phyloP scores from a whole-genome alignment of 2,888 invertebrate genomes.

The Clusia tigrina region DNA sequence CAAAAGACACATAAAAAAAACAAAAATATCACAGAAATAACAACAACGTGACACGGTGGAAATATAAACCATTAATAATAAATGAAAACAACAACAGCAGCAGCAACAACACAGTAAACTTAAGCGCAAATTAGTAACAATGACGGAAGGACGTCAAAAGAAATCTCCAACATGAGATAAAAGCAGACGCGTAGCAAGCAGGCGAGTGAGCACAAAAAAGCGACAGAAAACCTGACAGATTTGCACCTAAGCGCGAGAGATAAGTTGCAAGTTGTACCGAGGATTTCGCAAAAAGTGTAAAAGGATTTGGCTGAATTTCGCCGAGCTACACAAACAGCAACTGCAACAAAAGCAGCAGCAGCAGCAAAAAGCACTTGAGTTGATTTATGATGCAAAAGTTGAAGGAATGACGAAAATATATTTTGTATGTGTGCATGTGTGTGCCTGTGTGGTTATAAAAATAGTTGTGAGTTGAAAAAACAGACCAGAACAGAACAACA shows the following conservation, averaged over 20 bases:
- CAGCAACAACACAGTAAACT: slow-evolving; percentile 16
- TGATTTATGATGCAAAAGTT: slow-evolving; percentile 55
- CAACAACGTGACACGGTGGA: slow-evolving; percentile 2
- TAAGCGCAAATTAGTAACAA: slow-evolving; percentile 38
- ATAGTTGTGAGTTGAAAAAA: not conserved
- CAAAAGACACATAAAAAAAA: not conserved
- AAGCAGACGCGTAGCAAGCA: slow-evolving; percentile 6
- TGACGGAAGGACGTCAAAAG: slow-evolving; percentile 27
- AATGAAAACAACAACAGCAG: slow-evolving; percentile 13
- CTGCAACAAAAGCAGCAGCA: slow-evolving; percentile 22
- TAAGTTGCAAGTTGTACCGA: slow-evolving; percentile 41
- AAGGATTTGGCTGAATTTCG: slow-evolving; percentile 36
- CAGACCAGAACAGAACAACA: not conserved
- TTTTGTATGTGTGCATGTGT: not conserved
- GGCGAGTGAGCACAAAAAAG: not conserved
- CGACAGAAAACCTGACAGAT: slow-evolving; percentile 35
- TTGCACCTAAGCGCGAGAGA: slow-evolving; percentile 35
- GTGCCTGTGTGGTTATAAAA: not conserved
- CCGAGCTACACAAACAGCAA: slow-evolving; percentile 15
- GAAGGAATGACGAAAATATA: slow-evolving; percentile 14
- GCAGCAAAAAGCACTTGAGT: slow-evolving; percentile 47
- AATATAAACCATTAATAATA: slow-evolving; percentile 12
- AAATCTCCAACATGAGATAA: not conserved
- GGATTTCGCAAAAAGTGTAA: slow-evolving; percentile 37
- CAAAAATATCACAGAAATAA: not conserved